Evolutionary conservation across 2,888 invertebrate species (phyloP), one percentile per base, ranked within the genome.

Genomic region (Hermaeophaga mercurialis): DNA sequence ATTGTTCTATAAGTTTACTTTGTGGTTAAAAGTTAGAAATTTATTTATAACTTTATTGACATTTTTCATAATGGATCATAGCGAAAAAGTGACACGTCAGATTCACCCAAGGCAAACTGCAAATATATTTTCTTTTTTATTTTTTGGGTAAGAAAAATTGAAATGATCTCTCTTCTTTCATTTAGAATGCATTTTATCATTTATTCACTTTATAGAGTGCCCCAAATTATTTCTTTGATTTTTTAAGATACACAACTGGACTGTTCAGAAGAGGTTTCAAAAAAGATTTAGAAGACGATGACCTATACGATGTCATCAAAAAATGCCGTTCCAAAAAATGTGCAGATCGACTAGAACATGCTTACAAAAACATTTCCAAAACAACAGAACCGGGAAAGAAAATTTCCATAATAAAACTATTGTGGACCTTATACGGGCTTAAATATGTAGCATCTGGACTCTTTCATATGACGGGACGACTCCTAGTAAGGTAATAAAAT

Each of bases 171-270:
- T n/a, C n/a, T n/a, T n/a, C n/a, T n/a, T n/a, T n/a, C n/a, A n/a
- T n/a, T n/a, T n/a, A n/a, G n/a, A n/a, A n/a, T n/a, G n/a, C n/a
- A n/a, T n/a, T n/a, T n/a, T n/a, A n/a, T n/a, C n/a, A n/a, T n/a
- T n/a, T n/a, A n/a, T n/a, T n/a, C n/a, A n/a, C n/a, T n/a, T n/a
- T n/a, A n/a, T n/a, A n/a, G n/a, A n/a, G n/a, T n/a, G n/a, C n/a
- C n/a, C n/a, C n/a, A n/a, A n/a, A n/a, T n/a, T n/a, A n/a, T n/a
- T n/a, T n/a, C n/a, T n/a, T n/a, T n/a, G n/a, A n/a, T n/a, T n/a
- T 1, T 48, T 76, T 48, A 74, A 89, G 89, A 72, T 89, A 87
- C 84, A 81, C 87, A 0, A 75, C 85, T 48, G 83, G 84, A 61
- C 81, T 84, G 4, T 88, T 89, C 68, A 82, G 82, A 72, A 84